A percentile compares a stretch with the other conserved stretches of the same genome.
phyloP scores from a whole-genome alignment of 2,113 vertebrate species.

The Motacilla tschutschensis region DNA sequence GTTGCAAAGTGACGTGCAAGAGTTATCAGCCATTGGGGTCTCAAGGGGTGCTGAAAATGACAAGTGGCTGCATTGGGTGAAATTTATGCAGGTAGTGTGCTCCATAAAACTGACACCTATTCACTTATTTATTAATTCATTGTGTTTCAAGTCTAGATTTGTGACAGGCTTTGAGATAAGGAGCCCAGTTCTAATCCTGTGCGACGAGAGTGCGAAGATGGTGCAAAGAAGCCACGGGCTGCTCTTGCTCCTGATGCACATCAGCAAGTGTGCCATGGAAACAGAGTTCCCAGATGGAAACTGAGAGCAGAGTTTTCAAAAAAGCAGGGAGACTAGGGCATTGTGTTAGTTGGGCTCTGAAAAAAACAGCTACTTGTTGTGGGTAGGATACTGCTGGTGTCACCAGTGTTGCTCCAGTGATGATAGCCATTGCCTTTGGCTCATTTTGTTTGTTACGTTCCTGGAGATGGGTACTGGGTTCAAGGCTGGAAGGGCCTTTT shows the following conservation, averaged over 20 bases:
- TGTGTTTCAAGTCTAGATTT: slow-evolving; percentile 38
- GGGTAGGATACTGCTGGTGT: neutral
- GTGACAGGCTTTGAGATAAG: slow-evolving; percentile 36
- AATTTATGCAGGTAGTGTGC: slow-evolving; percentile 25
- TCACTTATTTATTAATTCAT: slow-evolving; percentile 50
- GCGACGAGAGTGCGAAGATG: fast-evolving
- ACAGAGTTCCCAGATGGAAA: neutral
- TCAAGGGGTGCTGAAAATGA: slow-evolving; percentile 21
- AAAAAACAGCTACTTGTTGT: neutral
- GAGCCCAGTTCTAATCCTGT: neutral
- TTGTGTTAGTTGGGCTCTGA: neutral
- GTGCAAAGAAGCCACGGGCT: neutral
- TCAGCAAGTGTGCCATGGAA: neutral
- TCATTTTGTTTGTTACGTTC: neutral
- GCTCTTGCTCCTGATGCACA: neutral
- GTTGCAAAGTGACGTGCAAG: neutral
- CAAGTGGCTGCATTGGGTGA: slow-evolving; percentile 1
- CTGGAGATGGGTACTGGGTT: neutral
- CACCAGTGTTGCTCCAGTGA: neutral
- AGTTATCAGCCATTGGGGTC: slow-evolving; percentile 30
- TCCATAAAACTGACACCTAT: slow-evolving; percentile 38
- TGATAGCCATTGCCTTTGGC: neutral
- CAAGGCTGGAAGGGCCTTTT: neutral
- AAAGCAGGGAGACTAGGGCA: neutral
- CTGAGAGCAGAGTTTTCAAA: neutral